Base-by-base conservation (phyloP, 2,888 invertebrate species). In the Drosophila neotestacea region DNA sequence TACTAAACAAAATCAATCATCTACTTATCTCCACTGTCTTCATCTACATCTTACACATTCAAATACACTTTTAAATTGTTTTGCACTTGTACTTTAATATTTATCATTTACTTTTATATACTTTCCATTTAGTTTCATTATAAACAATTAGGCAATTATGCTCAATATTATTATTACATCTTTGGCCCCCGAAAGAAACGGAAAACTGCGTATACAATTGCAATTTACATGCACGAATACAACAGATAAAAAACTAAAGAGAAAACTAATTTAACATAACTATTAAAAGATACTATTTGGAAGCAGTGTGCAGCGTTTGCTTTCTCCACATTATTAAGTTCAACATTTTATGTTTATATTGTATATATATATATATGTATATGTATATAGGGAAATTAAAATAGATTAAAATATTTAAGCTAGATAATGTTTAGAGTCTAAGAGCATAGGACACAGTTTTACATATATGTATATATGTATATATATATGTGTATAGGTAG, bases 131-230 rank as follows among this genome's bases (percentile, higher is more conserved):
- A 41, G 71, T 56, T 48, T 64, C 34, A 50, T 58, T 47, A 50
- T 67, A 62, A 62, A 51, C 67, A 51, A 42, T 52, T 73, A 68
- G 56, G 54, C 74, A 79, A 71, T 69, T 70, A 65, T 76, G 67
- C 62, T 70, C 60, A 56, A 70, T 63, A 56, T 67, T 59, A 56
- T 71, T 76, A 76, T 72, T 78, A 52, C 28, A 36, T 58, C 42
- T 64, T 92, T 92, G 92, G 92, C 92, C 92, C 92, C 92, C 92
- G 91, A 92, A 92, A 92, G 90, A 91, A 92, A 91, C 77, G 79
- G 68, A 77, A 85, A 86, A 77, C 28, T 66, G 71, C 51, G 51
- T 77, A 59, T 78, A 69, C 74, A 73, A 84, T 78, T 80, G 85
- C 83, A 81, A 79, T 73, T 81, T 73, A 79, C 83, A 82, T 68